Conservation (phyloP, 2,888 invertebrate genomes). For the Drymonia ruficornis region DNA sequence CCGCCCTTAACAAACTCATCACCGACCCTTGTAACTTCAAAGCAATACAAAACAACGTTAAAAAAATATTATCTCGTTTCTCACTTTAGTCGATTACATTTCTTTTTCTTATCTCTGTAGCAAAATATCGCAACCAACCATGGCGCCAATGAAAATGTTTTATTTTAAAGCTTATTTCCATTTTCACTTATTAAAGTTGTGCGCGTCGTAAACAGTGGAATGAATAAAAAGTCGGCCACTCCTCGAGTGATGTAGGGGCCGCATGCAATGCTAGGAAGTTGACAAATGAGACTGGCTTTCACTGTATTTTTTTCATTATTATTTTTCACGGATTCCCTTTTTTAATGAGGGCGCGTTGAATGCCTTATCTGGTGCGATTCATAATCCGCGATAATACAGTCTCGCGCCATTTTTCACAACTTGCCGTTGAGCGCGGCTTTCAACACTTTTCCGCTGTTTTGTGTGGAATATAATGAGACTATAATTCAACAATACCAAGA, state of each 20-base stretch:
- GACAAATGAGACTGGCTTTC: slow-evolving; percentile 73
- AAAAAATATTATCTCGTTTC: slow-evolving; percentile 8
- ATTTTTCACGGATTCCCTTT: slow-evolving; percentile 48
- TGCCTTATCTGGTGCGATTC: slow-evolving; percentile 67
- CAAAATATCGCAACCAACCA: slow-evolving; percentile 16
- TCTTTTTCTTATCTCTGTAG: slow-evolving; percentile 12
- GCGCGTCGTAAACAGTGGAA: slow-evolving; percentile 54
- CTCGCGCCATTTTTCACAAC: slow-evolving; percentile 50
- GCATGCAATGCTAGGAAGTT: slow-evolving; percentile 66
- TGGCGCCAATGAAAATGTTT: slow-evolving; percentile 49
- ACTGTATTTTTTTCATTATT: slow-evolving; percentile 53
- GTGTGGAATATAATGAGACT: not conserved
- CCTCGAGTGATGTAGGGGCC: slow-evolving; percentile 55
- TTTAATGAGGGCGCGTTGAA: slow-evolving; percentile 70
- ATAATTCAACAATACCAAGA: no score
- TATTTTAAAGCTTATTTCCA: slow-evolving; percentile 57
- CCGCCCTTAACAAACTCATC: not conserved
- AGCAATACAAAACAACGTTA: slow-evolving; percentile 22
- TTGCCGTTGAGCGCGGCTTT: slow-evolving; percentile 37
- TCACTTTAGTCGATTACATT: slow-evolving; percentile 16
- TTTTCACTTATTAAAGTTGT: slow-evolving; percentile 65
- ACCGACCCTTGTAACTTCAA: slow-evolving; percentile 3
- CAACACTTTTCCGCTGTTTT: slow-evolving; percentile 41
- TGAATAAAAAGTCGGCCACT: slow-evolving; percentile 68
- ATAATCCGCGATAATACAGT: slow-evolving; percentile 59